Evolutionary conservation across 2,113 vertebrate species (phyloP), one percentile per base, ranked within the genome.

Genomic region (Marcusenius ussheri): DNA sequence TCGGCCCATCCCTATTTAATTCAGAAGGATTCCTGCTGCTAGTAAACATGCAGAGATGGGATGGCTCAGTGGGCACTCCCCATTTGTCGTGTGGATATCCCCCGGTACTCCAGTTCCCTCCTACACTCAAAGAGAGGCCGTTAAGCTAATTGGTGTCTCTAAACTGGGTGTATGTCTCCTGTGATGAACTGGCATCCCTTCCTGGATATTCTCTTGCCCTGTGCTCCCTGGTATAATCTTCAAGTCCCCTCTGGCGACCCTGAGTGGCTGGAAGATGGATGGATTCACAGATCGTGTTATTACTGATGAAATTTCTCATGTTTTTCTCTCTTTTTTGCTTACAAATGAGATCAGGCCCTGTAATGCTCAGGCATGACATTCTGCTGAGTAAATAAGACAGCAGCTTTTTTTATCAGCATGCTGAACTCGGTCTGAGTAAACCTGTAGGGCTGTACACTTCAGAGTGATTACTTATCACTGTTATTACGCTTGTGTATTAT

Each of bases 41-140:
- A 80, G 91, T 90, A 86, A 92, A 91, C 88, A 90, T 91, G 90
- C 87, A 87, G 83, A 88, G 91, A 90, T 77, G 93, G 91, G 90
- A 87, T 90, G 84, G 92, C 70, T 77, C 70, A 77, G 70, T 17
- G 31, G 31, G 70, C 35, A 27, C 35, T 42, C 74, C 74, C 74
- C 35, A 80, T 42, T 6, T 21, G 35, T 15, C 35, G 13, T 31
- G 27, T 31, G 27, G n/a, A 11, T 31, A 31, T 70, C 4, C 35
- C 70, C 35, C 35, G 1, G 35, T 19, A 70, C n/a, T 31, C 62
- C n/a, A n/a, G 24, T 62, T n/a, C 56, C 66, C 66, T 74, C 66
- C 66, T 31, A 74, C 66, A 35, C n/a, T 35, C 66, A 74, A 74
- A 74, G 66, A 74, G n/a, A 31, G 27, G 66, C 66, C n/a, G 9